These are phyloP conservation scores for Antheraea assamensis DNA, from an alignment of 2,888 invertebrate genomes.

Conservation along the genomic window DNA sequence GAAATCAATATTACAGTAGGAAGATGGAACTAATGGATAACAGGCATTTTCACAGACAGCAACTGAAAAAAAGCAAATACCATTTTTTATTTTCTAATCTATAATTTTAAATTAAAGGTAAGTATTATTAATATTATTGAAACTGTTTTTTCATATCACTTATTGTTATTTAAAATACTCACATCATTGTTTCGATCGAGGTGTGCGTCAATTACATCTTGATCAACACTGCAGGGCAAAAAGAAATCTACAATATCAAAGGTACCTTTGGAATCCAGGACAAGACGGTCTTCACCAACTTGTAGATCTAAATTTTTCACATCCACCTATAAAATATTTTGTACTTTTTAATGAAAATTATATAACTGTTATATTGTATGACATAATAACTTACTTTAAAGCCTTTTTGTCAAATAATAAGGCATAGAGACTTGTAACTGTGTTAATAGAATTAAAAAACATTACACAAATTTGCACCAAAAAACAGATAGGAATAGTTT, in stretches of 20 bases:
- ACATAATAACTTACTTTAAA: too few species aligned
- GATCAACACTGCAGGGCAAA: slow-evolving; percentile 85
- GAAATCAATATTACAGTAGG: neutral
- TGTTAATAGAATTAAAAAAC: too few species aligned
- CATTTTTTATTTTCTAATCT: neutral
- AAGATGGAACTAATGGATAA: slow-evolving; percentile 49
- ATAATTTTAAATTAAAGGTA: too few species aligned
- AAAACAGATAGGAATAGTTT: too few species aligned
- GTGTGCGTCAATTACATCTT: slow-evolving; percentile 73
- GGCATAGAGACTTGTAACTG: too few species aligned
- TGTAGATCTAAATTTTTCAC: slow-evolving; percentile 85
- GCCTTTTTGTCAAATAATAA: too few species aligned
- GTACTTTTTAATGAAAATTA: neutral
- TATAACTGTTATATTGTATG: neutral
- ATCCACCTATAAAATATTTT: slow-evolving; percentile 71
- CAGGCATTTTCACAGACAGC: slow-evolving; percentile 74
- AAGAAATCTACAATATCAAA: slow-evolving; percentile 86
- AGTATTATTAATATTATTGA: too few species aligned
- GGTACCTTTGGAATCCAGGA: slow-evolving; percentile 84
- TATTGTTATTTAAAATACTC: slow-evolving; percentile 36
- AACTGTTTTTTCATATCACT: neutral
- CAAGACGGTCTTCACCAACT: slow-evolving; percentile 88
- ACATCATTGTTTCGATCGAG: slow-evolving; percentile 73
- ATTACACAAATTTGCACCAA: too few species aligned
- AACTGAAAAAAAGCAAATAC: slow-evolving; percentile 52